Evolutionary conservation across 2,797 vertebrate genomes (phyloP).

Genomic region (Acanthornis magna): DNA sequence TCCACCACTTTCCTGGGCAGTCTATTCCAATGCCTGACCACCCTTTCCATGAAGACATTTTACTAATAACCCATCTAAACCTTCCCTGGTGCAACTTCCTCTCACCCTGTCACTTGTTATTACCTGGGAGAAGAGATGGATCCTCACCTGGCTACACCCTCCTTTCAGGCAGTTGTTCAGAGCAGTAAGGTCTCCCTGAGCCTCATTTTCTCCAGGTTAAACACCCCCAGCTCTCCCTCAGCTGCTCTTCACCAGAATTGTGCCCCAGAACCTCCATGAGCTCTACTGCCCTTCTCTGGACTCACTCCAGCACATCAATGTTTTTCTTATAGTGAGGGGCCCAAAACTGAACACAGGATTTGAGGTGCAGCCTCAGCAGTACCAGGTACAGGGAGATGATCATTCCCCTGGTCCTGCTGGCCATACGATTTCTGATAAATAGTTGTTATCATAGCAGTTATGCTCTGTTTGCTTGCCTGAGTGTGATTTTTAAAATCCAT

Average conservation of each 20-base stretch:
- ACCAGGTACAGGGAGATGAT: fast-evolving
- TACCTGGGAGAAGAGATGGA: fast-evolving
- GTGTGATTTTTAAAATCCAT: background rate
- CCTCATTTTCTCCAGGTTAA: background rate
- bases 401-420: background rate
- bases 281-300: fast-evolving
- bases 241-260: fast-evolving
- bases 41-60: background rate
- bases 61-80: background rate
- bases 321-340: background rate
- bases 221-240: background rate
- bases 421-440: background rate
- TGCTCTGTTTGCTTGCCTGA: constrained; percentile 1
- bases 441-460: background rate
- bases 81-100: background rate
- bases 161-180: background rate
- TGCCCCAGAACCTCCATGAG: background rate
- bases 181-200: fast-evolving
- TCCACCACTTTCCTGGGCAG: background rate
- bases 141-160: fast-evolving
- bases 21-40: background rate
- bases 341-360: background rate
- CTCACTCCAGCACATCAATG: background rate
- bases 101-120: background rate
- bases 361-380: background rate